Percentiles rank a stretch among this genome's conserved stretches.
Conservation (phyloP, 2,797 vertebrate species). For the Urophycis tenuis region DNA sequence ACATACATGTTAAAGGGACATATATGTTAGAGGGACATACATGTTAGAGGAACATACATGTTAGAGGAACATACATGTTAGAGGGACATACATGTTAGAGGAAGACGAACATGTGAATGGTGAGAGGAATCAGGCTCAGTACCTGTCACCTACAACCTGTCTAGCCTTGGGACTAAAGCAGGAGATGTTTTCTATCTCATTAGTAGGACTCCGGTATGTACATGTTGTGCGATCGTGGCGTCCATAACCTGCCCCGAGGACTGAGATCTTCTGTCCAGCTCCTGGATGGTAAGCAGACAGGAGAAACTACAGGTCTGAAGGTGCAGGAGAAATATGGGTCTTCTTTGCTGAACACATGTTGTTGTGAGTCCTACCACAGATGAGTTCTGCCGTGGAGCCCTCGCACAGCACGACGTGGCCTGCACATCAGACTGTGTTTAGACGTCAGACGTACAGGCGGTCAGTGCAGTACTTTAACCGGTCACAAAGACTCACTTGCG, state of each 20-base stretch:
- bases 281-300: constrained; percentile 19
- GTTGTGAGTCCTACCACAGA: constrained; percentile 35
- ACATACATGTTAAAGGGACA: too few species aligned
- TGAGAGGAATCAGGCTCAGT: too few species aligned
- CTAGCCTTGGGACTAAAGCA: constrained; percentile 9
- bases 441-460: background rate
- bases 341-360: background rate
- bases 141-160: background rate
- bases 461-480: background rate
- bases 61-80: too few species aligned
- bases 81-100: too few species aligned
- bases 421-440: constrained; percentile 16
- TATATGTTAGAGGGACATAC: too few species aligned
- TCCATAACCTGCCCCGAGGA: constrained; percentile 32
- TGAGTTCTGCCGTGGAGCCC: constrained; percentile 21
- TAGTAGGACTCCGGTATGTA: background rate
- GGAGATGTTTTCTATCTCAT: background rate
- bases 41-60: too few species aligned
- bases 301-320: background rate
- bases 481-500: constrained; percentile 40
- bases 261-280: background rate
- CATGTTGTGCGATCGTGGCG: constrained; percentile 33
- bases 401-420: constrained; percentile 34
- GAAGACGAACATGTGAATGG: background rate
- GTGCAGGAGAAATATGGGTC: background rate